Base-by-base conservation (phyloP, 2,888 invertebrate genomes). In the Drosophila helvetica region DNA sequence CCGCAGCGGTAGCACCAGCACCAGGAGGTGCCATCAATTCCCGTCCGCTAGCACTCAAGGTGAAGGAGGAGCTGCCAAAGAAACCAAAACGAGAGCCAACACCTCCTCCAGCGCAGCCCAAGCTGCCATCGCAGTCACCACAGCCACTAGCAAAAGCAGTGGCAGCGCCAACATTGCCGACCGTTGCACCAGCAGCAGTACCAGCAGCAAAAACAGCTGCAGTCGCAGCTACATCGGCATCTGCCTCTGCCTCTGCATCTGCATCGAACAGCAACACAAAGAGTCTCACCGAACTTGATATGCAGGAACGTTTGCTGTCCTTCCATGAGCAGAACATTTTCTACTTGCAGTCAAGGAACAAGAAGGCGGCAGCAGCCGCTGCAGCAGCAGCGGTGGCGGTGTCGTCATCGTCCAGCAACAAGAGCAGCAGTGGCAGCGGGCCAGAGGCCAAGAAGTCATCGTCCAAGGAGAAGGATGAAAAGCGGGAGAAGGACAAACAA, bases 251-350 rank as follows among this genome's bases (percentile, higher is more conserved):
- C 25, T 25, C 57, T 48, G 12, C 38, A 10, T 25, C 27, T 19
- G 7, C 63, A 15, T 25, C 68, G n/a, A 51, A 71, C 15, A 52
- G 56, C 9, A 72, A 55, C 48, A 51, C 47, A 46, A 90, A 90
- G 65, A 89, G 86, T 50, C 83, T 91, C 2, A 90, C 91, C n/a
- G 91, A 94, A 79, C 94, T 94, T 75, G 94, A 94, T 79, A 94
- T 94, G 60, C 94, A 94, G 83, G 94, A 94, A 79, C 94, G 94
- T 75, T 92, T 94, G 72, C 93, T 94, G 79, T 94, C 94, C 42
- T 94, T 94, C 88, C 94, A 94, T 86, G 94, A 94, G 1, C 94
- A 94, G 82, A 94, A 94, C 86, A 94, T 94, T 72, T 93, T 93
- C 73, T 93, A 94, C 78, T 89, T 94, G 50, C 94, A 94, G 79